A percentile compares a stretch with the other conserved stretches of the same genome.
phyloP scores from a whole-genome alignment of 2,888 invertebrate genomes.

The Platycnemis pennipes region DNA sequence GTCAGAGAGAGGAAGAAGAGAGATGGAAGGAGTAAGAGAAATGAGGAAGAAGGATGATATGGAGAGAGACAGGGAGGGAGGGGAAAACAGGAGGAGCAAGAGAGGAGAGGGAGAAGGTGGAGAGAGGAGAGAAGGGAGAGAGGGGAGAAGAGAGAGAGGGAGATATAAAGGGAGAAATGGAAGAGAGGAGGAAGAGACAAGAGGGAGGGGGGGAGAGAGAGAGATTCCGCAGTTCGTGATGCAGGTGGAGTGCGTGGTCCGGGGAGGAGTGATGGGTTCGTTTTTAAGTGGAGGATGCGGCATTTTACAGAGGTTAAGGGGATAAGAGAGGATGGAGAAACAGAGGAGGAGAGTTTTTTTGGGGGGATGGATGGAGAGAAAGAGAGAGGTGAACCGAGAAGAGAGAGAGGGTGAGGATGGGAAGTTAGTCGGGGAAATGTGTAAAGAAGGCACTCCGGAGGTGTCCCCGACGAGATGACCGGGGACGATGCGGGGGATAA shows the following conservation, averaged over 20 bases:
- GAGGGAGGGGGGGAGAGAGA: not conserved
- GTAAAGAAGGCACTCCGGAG: not conserved
- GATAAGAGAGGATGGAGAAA: not conserved
- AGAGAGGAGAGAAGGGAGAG: no score
- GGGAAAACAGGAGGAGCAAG: not conserved
- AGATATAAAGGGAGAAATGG: not conserved
- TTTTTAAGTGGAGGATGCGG: slow-evolving; percentile 13
- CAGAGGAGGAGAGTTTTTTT: not conserved
- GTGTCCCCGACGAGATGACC: not conserved
- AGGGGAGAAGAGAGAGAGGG: not conserved
- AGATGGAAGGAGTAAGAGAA: no score
- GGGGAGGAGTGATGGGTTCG: not conserved
- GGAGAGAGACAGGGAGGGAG: no score
- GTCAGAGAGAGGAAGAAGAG: no score
- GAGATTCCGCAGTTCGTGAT: not conserved
- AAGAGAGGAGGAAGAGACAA: not conserved
- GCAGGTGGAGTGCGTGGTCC: not conserved
- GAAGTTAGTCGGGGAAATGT: slow-evolving; percentile 9
- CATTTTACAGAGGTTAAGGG: slow-evolving; percentile 3
- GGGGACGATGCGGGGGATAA: not conserved
- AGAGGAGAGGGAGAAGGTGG: not conserved
- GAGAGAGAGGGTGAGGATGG: not conserved
- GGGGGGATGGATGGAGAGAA: not conserved
- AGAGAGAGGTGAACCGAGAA: not conserved
- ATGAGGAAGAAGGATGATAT: no score